These are phyloP conservation scores for Macroramphosus scolopax DNA, from an alignment of 2,797 vertebrate genomes.

Conservation along the genomic window DNA sequence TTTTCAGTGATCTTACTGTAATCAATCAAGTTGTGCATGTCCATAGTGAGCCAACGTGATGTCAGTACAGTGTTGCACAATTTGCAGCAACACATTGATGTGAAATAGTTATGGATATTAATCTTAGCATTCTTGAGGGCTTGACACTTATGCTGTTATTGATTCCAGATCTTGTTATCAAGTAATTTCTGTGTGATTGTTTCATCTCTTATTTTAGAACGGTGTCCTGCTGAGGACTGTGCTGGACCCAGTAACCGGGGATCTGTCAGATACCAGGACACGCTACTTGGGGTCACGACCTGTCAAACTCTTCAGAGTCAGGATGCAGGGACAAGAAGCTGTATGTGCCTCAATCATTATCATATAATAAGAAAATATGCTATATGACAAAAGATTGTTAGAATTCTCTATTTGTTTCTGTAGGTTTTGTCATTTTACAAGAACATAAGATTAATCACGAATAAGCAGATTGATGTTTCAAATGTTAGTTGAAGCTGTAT, in stretches of 20 bases:
- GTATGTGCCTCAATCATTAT: constrained; percentile 75
- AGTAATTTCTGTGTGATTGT: constrained; percentile 2
- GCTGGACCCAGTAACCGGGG: constrained; percentile 93
- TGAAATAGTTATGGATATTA: too few relatives aligned
- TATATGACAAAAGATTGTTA: too few relatives aligned
- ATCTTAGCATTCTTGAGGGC: too few relatives aligned
- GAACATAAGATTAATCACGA: too few relatives aligned
- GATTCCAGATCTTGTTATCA: not conserved
- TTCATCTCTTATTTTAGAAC: constrained; percentile 74
- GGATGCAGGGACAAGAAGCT: constrained; percentile 98
- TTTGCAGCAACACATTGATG: too few relatives aligned
- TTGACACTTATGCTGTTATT: too few relatives aligned
- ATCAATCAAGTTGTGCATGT: not conserved
- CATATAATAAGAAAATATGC: not conserved
- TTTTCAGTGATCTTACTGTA: not conserved
- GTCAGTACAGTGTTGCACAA: too few relatives aligned
- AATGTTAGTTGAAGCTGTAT: too few relatives aligned
- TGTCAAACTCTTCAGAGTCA: constrained; percentile 95
- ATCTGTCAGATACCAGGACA: constrained; percentile 95
- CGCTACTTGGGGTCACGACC: constrained; percentile 94
- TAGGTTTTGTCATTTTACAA: too few relatives aligned
- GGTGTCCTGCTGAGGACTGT: constrained; percentile 94
- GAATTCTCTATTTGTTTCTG: too few relatives aligned
- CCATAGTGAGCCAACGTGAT: too few relatives aligned
- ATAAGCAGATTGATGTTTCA: too few relatives aligned